These are phyloP conservation scores for Cepaea hortensis DNA, from an alignment of 2,888 invertebrate species.

Conservation along the genomic window DNA sequence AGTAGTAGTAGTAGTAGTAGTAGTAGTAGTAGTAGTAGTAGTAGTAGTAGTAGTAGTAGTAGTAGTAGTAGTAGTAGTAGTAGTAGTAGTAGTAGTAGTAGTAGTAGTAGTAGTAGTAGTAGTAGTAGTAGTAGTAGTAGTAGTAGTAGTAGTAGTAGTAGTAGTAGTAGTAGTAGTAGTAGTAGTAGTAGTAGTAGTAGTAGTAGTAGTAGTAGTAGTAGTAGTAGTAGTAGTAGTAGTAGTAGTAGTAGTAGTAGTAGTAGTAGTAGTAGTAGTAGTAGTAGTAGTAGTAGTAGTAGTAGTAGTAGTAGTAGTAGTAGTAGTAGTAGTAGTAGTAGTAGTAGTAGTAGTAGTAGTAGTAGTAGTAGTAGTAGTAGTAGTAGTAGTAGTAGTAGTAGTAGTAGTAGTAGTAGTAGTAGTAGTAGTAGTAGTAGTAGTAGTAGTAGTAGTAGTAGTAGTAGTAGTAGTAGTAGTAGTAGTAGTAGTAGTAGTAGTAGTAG, in stretches of 20 bases:
- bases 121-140: background rate
- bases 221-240: background rate
- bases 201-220: background rate
- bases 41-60: background rate
- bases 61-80: background rate
- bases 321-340: background rate
- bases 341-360: background rate
- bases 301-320: background rate
- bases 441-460: background rate
- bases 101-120: background rate
- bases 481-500: background rate
- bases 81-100: background rate
- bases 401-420: background rate
- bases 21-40: background rate
- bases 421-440: background rate
- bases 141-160: background rate
- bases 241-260: background rate
- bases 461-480: background rate
- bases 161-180: background rate
- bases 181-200: background rate
- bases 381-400: background rate
- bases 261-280: background rate
- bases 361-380: background rate
- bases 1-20: background rate
- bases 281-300: background rate